A percentile compares a stretch with the other conserved stretches of the same genome.
Conservation (phyloP, 2,888 invertebrate species). For the Drosophila borborema region DNA sequence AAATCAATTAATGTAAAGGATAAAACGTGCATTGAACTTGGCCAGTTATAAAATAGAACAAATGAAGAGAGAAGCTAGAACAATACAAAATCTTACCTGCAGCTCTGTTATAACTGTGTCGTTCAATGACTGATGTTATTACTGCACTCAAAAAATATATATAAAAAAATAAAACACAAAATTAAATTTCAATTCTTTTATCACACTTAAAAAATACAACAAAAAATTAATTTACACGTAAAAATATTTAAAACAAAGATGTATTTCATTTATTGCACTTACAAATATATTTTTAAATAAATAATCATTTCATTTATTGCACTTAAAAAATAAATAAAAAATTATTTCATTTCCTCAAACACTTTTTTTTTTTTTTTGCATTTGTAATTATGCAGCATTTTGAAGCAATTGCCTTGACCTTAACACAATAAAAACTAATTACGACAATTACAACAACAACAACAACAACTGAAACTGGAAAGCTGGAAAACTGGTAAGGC, state of each 20-base stretch:
- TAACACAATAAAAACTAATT: slow-evolving; percentile 81
- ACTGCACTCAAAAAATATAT: not conserved
- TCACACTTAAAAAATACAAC: not conserved
- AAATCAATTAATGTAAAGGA: slow-evolving; percentile 72
- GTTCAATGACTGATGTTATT: not conserved
- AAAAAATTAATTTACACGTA: not conserved
- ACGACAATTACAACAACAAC: slow-evolving; percentile 60
- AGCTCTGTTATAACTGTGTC: not conserved
- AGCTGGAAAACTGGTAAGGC: slow-evolving; percentile 36
- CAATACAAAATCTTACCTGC: slow-evolving; percentile 9
- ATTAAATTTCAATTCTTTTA: no score
- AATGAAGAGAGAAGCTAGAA: not conserved
- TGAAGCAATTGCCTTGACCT: slow-evolving; percentile 81
- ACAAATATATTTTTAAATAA: not conserved
- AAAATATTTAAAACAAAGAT: no score
- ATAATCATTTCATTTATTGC: not conserved
- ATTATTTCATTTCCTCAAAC: slow-evolving; percentile 63
- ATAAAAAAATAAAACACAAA: not conserved
- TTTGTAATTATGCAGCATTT: slow-evolving; percentile 40
- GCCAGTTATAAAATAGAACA: not conserved
- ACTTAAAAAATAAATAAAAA: not conserved
- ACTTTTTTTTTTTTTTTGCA: slow-evolving; percentile 30
- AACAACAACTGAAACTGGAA: slow-evolving; percentile 17
- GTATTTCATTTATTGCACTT: not conserved
- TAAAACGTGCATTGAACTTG: slow-evolving; percentile 72